Evolutionary conservation across 1,140 invertebrate genomes (phyloP), one percentile per base, ranked within the genome.

Genomic region (Heliothis subflexa): DNA sequence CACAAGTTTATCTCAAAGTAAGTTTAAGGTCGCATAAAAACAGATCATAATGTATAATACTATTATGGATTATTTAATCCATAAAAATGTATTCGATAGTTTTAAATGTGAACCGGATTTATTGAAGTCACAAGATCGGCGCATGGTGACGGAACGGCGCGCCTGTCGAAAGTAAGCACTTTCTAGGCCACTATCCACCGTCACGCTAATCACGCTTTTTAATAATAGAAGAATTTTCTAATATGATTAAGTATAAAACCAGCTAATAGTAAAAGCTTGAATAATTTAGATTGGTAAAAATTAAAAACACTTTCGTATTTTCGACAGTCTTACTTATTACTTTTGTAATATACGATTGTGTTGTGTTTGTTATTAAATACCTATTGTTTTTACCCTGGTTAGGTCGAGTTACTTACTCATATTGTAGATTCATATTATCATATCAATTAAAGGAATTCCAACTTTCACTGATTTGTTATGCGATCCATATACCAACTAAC

Each of bases 161-260:
- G 80, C 76, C 80, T 75, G 84, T 87, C 87, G 90, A 93, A 93
- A 92, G 91, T 93, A 86, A 86, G 47, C 78, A 87, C 88, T 93
- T 91, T 93, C 91, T 92, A 91, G 91, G 88, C 87, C 92, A 87
- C 85, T 91, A 84, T 91, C 82, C 83, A 84, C 83, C 78, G 84
- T 88, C 86, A 91, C 87, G 85, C 86, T 89, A 88, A 89, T 91
- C 87, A 89, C 88, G 86, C 85, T 89, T 85, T 89, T 87, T 88
- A 89, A 87, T 87, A 89, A 86, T 76, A 81, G 81, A 84, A 73
- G 78, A 82, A 80, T 88, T 89, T 89, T 90, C 88, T 91, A 90
- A 88, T 89, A 76, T 57, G 47, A 40, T 64, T 55, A 78, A 75
- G 47, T 59, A 52, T 52, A 73, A 72, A 47, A 49, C 61, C 59